Base-by-base conservation (phyloP, 2,113 vertebrate species). In the Penelope pileata region DNA sequence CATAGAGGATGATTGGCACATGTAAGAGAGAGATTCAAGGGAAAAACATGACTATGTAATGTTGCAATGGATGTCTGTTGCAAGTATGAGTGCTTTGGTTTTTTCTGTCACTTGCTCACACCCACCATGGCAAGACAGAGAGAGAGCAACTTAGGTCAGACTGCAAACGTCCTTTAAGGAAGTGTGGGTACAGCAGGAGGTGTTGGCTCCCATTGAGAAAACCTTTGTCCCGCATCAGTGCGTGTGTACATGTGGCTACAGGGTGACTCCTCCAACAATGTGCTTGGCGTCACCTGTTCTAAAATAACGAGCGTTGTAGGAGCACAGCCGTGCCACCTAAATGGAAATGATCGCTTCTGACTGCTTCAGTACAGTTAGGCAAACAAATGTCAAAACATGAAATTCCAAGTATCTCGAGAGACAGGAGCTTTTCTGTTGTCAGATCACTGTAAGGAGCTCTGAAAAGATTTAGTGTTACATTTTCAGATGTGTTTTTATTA, bases 401-500 rank as follows among this genome's bases (percentile, higher is more conserved):
- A 70, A 88, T 69, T 86, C 42, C 50, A 54, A 72, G 19, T 85
- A 36, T 40, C 58, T 54, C 2, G 3, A 67, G 54, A 83, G 38
- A 16, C 30, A 60, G 63, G 50, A 83, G 22, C 45, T 83, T 95
- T 96, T 74, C 60, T 86, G 54, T 68, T 66, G 29, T 91, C 87
- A 74, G 59, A 50, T 83, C 19, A 21, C 16, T 90, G 24, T 91
- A 69, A 80, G 54, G 38, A 91, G 24, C 50, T 90, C 76, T 56
- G 27, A 79, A 83, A 90, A 81, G 43, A 63, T 74, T 77, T 63
- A 83, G 79, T 24, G 67, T 75, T 80, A 83, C 59, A 56, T 91
- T 88, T 93, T 91, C 70, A 63, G 86, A 85, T 96, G 89, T 96
- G 54, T 93, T 94, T 92, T 93, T 54, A 43, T 94, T 90, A 94